Evolutionary conservation across 1,140 invertebrate genomes (phyloP), one percentile per base, ranked within the genome.

Genomic region (Hypsibius dujardini): DNA sequence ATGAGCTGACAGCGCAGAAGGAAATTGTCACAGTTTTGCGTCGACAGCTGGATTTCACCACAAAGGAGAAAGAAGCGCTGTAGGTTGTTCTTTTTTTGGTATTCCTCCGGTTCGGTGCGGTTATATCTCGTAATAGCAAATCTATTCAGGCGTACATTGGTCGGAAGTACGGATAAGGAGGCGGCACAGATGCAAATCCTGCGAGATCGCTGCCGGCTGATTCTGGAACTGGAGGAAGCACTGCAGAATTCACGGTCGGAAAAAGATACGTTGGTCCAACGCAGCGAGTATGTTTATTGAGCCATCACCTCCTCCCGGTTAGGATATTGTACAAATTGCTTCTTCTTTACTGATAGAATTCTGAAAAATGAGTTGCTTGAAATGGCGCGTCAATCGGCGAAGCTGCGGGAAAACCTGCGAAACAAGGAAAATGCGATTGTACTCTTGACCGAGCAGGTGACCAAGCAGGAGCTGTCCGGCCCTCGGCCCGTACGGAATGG

Each of bases 31-130:
- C 7, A 56, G n/a, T 56, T 56, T 56, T 56, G 50, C 50, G 50
- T 7, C 50, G n/a, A 7, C 50, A 56, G 50, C n/a, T 56, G 50
- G 50, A 56, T n/a, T 56, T 56, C n/a, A n/a, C 50, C 50, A 56
- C 50, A 56, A 56, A 56, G n/a, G 50, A 56, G n/a, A 56, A 56
- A n/a, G 50, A 56, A 56, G 50, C 50, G 50, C 50, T 56, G 50
- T 56, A 56, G n/a, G 50, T 56, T n/a, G n/a, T n/a, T n/a, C n/a
- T n/a, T n/a, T n/a, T n/a, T n/a, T n/a, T n/a, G n/a, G n/a, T n/a
- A n/a, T n/a, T n/a, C n/a, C n/a, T n/a, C n/a, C n/a, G n/a, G n/a
- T n/a, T n/a, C n/a, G n/a, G n/a, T n/a, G n/a, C n/a, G n/a, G n/a
- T n/a, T n/a, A n/a, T n/a, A n/a, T n/a, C n/a, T n/a, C n/a, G n/a